Base-by-base conservation (phyloP, 2,113 vertebrate genomes). In the Sterna hirundo region DNA sequence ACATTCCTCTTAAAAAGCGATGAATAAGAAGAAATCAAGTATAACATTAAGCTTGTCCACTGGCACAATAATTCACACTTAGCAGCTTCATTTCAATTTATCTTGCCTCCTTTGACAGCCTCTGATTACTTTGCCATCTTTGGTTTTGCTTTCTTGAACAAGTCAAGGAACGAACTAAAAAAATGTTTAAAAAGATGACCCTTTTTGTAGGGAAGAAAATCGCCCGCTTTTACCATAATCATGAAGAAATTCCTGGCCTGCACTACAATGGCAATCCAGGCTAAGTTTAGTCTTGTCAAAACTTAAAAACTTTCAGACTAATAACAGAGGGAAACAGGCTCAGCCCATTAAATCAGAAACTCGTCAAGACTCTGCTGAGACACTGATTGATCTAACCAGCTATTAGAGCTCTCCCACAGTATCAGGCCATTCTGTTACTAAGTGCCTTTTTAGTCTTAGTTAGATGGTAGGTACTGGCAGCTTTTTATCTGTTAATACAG, bases 321-420 rank as follows among this genome's bases (percentile, higher is more conserved):
- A 30, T 61, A 93, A 91, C 49, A 89, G 36, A 29, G 69, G 36
- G 51, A 91, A 94, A 68, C 16, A 46, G 47, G 16, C 22, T 75
- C 38, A 65, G 42, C 26, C 51, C 34, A 64, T 51, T 93, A 95
- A 92, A 95, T 81, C 27, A 93, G 88, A 93, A 95, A 88, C 29
- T 52, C 91, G 40, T 76, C 44, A 84, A 86, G 49, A 46, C 44
- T 78, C 18, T 83, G n/a, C 46, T 75, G 61, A 71, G 77, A 91
- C 34, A 32, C 30, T 86, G 71, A 96, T 57, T 93, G 51, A 91
- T 89, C 20, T 95, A 96, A 87, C 36, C 44, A 91, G 38, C 36
- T 69, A 93, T 89, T 85, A 90, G 7, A 66, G 32, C 30, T 89
- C 36, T 55, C n/a, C 20, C 57, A 68, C 47, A 88, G 40, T 47